phyloP scores from a whole-genome alignment of 2,888 invertebrate species.

The Stenchaetothrips biformis region DNA sequence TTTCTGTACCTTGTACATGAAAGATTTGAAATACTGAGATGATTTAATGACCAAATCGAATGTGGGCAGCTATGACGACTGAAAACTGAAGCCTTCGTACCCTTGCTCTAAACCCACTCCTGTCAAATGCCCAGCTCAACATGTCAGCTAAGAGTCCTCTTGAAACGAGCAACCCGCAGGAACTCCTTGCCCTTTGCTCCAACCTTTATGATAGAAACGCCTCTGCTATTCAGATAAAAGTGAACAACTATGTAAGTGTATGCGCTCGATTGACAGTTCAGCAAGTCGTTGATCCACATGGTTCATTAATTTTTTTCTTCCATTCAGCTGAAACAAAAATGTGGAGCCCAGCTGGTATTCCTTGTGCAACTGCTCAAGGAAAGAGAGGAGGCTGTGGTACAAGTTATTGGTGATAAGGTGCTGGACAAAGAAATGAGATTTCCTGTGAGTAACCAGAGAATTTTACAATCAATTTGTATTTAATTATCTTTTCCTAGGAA shows the following conservation, averaged over 20 bases:
- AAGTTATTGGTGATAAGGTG: constrained; percentile 52
- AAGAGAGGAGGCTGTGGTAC: constrained; percentile 57
- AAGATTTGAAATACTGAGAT: background rate
- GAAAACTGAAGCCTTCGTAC: background rate
- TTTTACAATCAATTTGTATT: constrained; percentile 27
- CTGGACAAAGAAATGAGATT: constrained; percentile 52
- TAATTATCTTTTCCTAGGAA: constrained; percentile 4
- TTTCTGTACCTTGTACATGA: background rate
- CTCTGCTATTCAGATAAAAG: constrained; percentile 53
- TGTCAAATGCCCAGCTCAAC: background rate
- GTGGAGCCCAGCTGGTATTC: constrained; percentile 44
- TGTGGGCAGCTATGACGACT: background rate
- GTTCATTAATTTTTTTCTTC: background rate
- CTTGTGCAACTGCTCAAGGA: constrained; percentile 52
- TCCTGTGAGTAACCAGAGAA: constrained; percentile 45
- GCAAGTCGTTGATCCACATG: background rate
- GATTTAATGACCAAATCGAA: background rate
- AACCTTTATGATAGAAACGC: constrained; percentile 51
- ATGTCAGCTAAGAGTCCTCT: constrained; percentile 39
- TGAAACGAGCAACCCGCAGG: constrained; percentile 54
- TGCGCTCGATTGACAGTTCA: background rate
- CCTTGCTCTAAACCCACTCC: no score
- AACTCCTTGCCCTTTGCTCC: constrained; percentile 53
- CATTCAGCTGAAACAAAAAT: constrained; percentile 32
- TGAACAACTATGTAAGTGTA: constrained; percentile 57